Conservation (phyloP, 2,797 vertebrate genomes). For the Artibeus jamaicensis region DNA sequence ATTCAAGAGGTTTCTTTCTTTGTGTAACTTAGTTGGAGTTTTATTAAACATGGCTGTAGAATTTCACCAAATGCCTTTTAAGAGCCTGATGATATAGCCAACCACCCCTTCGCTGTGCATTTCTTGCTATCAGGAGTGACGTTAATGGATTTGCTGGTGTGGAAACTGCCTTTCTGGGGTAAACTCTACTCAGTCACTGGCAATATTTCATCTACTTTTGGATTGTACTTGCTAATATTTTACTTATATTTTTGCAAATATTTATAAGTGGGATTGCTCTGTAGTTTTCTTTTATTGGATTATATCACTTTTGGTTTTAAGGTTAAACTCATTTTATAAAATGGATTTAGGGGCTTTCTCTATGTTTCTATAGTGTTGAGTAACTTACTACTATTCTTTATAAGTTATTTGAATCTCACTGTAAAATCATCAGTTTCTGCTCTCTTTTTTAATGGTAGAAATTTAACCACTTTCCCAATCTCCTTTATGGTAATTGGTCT, state of each 20-base stretch:
- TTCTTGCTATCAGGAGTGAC: not conserved
- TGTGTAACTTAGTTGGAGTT: not conserved
- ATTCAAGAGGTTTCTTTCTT: not conserved
- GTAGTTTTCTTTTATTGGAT: constrained; percentile 4
- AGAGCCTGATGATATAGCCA: not conserved
- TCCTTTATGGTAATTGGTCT: not conserved
- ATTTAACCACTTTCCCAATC: not conserved
- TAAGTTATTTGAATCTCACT: not conserved
- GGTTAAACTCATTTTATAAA: not conserved
- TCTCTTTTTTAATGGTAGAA: not conserved
- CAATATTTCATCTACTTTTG: not conserved
- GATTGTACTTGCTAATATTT: constrained; percentile 15
- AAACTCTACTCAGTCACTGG: not conserved
- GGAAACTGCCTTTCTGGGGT: not conserved
- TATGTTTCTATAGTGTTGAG: constrained; percentile 4
- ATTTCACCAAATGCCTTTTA: not conserved
- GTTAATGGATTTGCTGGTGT: not conserved
- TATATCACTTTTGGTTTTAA: constrained; percentile 2
- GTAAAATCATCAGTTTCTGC: not conserved
- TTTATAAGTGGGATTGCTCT: not conserved
- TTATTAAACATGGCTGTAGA: not conserved
- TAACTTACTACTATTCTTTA: constrained; percentile 51
- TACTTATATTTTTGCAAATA: constrained; percentile 1
- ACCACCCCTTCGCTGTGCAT: not conserved
- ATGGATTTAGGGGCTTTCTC: not conserved